Evolutionary conservation across 92 coral and sea anemone genomes (phyloP), one percentile per base, ranked within the genome.

Genomic region (Porites evermanni): DNA sequence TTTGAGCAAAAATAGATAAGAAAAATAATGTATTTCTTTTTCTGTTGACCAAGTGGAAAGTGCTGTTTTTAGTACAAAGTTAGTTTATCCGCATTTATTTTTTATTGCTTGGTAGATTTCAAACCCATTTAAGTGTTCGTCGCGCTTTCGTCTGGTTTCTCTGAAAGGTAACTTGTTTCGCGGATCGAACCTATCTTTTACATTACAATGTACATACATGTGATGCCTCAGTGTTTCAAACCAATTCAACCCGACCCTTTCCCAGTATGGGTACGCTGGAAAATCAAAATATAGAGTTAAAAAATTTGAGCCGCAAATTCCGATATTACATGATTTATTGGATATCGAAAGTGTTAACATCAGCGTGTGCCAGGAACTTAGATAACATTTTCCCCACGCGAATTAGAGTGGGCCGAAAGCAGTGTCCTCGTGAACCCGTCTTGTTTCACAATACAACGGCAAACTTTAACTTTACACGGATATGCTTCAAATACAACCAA

Each of bases 91-190:
- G 24, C 12, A 18, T 59, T 13, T 67, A 58, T 54, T 13, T 59
- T 64, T 38, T 24, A 51, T 26, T 17, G 16, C 59, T n/a, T 5
- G 23, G 29, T 18, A 11, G n/a, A 53, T 53, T 52, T 50, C 71
- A 64, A 63, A 78, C 56, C 70, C 82, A 63, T 61, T 64, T 64
- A 64, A 78, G 26, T 38, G 56, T 63, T 63, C 64, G 82, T 38
- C 26, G 2, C 50, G 71, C 38, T 64, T 78, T 78, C 60, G 59
- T 13, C 50, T 78, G 71, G 82, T 32, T 63, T 78, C 70, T 67
- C 67, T 63, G 67, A n/a, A 63, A 23, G 12, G 72, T 67, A 38
- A 38, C 47, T 38, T 67, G 14, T 67, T 8, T 21, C 12, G 24
- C 14, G 38, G 12, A 24, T 67, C 72, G 29, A 67, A 67, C 72